Conservation (phyloP, 2,113 vertebrate species). For the Triplophysa rosa region DNA sequence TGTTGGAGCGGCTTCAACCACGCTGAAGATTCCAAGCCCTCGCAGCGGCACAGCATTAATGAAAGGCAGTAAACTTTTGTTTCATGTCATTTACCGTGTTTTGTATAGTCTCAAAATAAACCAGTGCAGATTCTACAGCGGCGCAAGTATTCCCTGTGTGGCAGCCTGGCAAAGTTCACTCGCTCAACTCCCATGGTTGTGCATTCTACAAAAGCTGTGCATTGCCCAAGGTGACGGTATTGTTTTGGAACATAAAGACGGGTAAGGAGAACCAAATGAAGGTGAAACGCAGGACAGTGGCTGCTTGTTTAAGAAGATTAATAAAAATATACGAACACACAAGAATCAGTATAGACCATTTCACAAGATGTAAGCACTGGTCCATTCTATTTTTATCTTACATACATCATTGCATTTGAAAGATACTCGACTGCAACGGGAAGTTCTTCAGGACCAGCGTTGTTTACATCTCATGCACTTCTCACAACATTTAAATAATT, state of each 20-base stretch:
- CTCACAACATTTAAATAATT: neutral
- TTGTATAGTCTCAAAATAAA: slow-evolving; percentile 45
- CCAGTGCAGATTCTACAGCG: slow-evolving; percentile 37
- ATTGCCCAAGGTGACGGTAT: slow-evolving; percentile 59
- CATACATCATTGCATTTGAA: too few relatives aligned
- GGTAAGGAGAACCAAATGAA: slow-evolving; percentile 45
- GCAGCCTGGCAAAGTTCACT: slow-evolving; percentile 51
- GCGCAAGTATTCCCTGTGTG: slow-evolving; percentile 55
- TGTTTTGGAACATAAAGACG: slow-evolving; percentile 61
- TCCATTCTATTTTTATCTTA: too few relatives aligned
- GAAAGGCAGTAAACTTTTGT: slow-evolving; percentile 28
- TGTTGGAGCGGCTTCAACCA: slow-evolving; percentile 48
- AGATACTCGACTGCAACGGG: too few relatives aligned
- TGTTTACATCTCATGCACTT: too few relatives aligned
- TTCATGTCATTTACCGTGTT: slow-evolving; percentile 41
- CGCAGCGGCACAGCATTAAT: slow-evolving; percentile 30
- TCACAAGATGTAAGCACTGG: too few relatives aligned
- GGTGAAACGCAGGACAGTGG: slow-evolving; percentile 46
- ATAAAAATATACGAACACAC: neutral
- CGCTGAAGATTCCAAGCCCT: slow-evolving; percentile 43
- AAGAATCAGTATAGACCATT: neutral
- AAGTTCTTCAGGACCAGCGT: too few relatives aligned
- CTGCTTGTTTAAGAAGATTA: slow-evolving; percentile 16
- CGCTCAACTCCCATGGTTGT: slow-evolving; percentile 53
- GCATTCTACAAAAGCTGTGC: slow-evolving; percentile 63